These are phyloP conservation scores for Andrena fulva DNA, from an alignment of 2,888 invertebrate genomes.

Conservation along the genomic window DNA sequence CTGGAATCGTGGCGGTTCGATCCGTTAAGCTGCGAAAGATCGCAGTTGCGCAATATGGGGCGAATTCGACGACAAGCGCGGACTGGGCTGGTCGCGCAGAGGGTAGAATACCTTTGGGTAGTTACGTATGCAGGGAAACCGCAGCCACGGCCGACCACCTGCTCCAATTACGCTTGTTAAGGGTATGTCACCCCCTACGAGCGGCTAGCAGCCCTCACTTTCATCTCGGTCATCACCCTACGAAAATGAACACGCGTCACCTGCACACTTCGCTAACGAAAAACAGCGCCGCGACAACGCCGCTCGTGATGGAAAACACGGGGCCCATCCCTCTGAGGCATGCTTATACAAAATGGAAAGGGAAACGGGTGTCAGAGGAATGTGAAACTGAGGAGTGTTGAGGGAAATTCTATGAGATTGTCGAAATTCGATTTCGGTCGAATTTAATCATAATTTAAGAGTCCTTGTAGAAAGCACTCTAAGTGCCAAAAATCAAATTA, in stretches of 20 bases:
- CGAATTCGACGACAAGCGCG: slow-evolving; percentile 53
- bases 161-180: slow-evolving; percentile 82
- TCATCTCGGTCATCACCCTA: slow-evolving; percentile 34
- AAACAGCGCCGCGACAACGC: slow-evolving; percentile 7
- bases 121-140: slow-evolving; percentile 79
- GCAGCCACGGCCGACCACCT: slow-evolving; percentile 79
- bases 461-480: no score
- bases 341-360: no score
- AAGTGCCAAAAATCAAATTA: no score
- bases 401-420: neutral
- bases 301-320: neutral
- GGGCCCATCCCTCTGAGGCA: neutral
- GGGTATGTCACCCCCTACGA: slow-evolving; percentile 70
- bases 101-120: slow-evolving; percentile 75
- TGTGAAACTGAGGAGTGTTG: neutral
- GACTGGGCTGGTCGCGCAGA: slow-evolving; percentile 32
- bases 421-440: neutral
- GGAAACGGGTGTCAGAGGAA: neutral
- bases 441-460: neutral
- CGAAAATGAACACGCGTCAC: slow-evolving; percentile 40
- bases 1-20: neutral
- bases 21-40: slow-evolving; percentile 37
- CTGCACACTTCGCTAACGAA: slow-evolving; percentile 9
- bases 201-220: slow-evolving; percentile 49
- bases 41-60: slow-evolving; percentile 33